Percentiles rank a stretch among this genome's conserved stretches.
Evolutionary conservation across 2,113 vertebrate genomes (phyloP).

Genomic region (Lucifuga dentata): DNA sequence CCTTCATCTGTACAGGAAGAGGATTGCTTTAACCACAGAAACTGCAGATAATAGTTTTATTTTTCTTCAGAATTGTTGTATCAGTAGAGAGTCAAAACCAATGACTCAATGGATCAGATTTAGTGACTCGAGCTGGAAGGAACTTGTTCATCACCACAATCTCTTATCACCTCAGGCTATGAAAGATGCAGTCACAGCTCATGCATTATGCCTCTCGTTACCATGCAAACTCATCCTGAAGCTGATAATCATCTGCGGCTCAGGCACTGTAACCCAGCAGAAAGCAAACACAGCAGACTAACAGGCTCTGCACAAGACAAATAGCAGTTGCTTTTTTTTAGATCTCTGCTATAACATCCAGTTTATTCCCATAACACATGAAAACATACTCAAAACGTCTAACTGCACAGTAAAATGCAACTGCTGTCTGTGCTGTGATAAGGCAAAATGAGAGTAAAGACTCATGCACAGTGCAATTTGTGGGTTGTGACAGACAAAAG

Average conservation of each 20-base stretch:
- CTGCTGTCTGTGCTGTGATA: too few relatives aligned
- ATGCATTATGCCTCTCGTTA: constrained; percentile 43
- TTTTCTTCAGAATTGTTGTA: too few relatives aligned
- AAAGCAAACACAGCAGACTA: constrained; percentile 8
- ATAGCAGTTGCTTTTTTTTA: constrained; percentile 10
- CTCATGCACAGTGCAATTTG: too few relatives aligned
- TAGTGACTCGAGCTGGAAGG: constrained; percentile 41
- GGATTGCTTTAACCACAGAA: too few relatives aligned
- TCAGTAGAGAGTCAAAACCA: too few relatives aligned
- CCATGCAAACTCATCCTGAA: constrained; percentile 50
- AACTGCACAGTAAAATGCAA: too few relatives aligned
- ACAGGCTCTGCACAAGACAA: constrained; percentile 33
- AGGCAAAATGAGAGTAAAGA: too few relatives aligned
- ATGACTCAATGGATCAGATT: constrained; percentile 60
- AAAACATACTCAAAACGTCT: too few relatives aligned
- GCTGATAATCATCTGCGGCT: constrained; percentile 71
- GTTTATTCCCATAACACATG: too few relatives aligned
- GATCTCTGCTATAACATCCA: not conserved
- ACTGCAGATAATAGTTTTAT: too few relatives aligned
- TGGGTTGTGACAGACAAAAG: too few relatives aligned
- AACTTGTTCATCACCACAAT: constrained; percentile 32
- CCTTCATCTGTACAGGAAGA: constrained; percentile 84
- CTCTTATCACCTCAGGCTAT: constrained; percentile 25
- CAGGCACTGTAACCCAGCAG: constrained; percentile 28
- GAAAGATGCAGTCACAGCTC: constrained; percentile 39